Evolutionary conservation across 1,140 invertebrate species (phyloP).

Genomic region (Bombus ignitus): DNA sequence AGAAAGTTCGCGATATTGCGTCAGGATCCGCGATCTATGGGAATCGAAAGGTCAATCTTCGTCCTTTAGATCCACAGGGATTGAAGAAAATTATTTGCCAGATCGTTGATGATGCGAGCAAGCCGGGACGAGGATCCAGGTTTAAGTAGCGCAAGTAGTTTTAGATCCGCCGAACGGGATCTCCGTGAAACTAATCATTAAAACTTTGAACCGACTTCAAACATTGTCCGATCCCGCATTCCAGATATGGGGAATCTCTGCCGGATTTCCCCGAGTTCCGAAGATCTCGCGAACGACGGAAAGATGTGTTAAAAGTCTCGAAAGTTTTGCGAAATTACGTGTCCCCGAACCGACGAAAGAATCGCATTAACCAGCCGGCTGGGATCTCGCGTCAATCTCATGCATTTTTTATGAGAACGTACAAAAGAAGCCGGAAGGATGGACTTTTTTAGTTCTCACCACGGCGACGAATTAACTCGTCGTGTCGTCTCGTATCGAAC

Average conservation of each 20-base stretch:
- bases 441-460: neutral
- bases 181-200: slow-evolving; percentile 29
- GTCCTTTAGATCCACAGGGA: neutral
- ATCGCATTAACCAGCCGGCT: slow-evolving; percentile 5
- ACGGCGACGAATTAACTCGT: slow-evolving; percentile 5
- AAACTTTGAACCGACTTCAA: slow-evolving; percentile 36
- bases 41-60: neutral
- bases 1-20: neutral
- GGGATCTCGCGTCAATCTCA: slow-evolving; percentile 1
- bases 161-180: neutral
- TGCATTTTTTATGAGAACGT: slow-evolving; percentile 14
- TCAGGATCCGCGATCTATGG: neutral
- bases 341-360: neutral
- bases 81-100: neutral
- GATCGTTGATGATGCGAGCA: neutral
- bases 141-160: neutral
- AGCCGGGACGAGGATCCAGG: neutral
- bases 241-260: slow-evolving; percentile 15
- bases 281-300: neutral
- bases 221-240: slow-evolving; percentile 16
- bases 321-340: slow-evolving; percentile 27
- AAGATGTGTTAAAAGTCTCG: slow-evolving; percentile 22
- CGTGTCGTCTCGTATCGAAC: neutral
- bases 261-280: neutral
- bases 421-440: neutral